Percentiles rank a stretch among this genome's conserved stretches.
phyloP scores from a whole-genome alignment of 2,797 vertebrate species.

The Masticophis lateralis region DNA sequence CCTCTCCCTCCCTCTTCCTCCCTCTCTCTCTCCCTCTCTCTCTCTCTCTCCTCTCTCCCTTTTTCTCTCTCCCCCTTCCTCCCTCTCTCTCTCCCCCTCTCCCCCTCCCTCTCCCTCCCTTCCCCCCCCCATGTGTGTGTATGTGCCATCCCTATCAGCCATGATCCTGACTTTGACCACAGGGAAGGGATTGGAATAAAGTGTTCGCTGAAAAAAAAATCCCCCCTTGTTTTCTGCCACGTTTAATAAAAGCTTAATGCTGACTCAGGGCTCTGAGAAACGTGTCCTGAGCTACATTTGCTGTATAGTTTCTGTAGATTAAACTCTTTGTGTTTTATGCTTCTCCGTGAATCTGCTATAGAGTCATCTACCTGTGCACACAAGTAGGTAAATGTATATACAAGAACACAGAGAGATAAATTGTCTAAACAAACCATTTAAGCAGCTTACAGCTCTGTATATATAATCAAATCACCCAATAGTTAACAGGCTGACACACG shows the following conservation, averaged over 20 bases:
- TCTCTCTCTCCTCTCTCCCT: too few species aligned
- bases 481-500: not conserved
- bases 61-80: too few species aligned
- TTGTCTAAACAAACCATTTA: not conserved
- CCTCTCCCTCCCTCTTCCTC: too few species aligned
- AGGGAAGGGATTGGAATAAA: constrained; percentile 1
- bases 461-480: not conserved
- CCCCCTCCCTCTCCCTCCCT: too few species aligned
- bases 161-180: not conserved
- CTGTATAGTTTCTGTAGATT: constrained; percentile 28
- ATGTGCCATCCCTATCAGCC: too few species aligned
- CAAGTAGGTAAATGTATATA: not conserved
- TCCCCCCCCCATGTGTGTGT: too few species aligned
- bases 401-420: not conserved
- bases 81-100: too few species aligned
- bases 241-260: constrained; percentile 31
- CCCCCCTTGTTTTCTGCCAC: constrained; percentile 15
- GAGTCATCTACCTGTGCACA: not conserved
- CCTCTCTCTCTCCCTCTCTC: rapidly evolving
- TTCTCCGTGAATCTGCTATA: not conserved
- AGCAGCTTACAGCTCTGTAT: not conserved
- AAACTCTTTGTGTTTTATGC: constrained; percentile 9
- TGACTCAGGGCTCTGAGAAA: constrained; percentile 55
- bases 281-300: constrained; percentile 53
- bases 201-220: not conserved